These are phyloP conservation scores for Coelopa pilipes DNA, from an alignment of 2,888 invertebrate genomes.

Conservation along the genomic window DNA sequence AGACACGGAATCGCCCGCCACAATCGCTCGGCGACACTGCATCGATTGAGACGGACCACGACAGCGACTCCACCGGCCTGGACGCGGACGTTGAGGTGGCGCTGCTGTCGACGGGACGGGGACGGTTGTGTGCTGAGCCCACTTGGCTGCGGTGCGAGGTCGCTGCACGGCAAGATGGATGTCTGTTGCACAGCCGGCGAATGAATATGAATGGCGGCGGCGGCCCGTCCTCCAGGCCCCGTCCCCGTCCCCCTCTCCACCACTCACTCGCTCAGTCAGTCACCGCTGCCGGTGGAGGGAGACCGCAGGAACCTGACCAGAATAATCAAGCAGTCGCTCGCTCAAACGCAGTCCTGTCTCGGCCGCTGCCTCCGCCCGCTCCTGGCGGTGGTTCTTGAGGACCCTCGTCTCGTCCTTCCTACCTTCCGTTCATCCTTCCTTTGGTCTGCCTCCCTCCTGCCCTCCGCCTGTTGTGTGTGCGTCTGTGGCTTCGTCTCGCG, in stretches of 20 bases:
- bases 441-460: conserved; percentile 31
- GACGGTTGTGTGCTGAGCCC: no score
- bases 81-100: no score
- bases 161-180: background rate
- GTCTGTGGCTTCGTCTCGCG: conserved; percentile 36
- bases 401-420: conserved; percentile 31
- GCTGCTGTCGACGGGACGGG: no score
- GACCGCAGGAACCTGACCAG: conserved; percentile 37
- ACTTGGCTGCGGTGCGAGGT: no score
- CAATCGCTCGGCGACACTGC: conserved; percentile 20
- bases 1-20: background rate
- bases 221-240: conserved; percentile 8
- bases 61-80: background rate
- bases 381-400: conserved; percentile 16
- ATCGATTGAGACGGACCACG: conserved; percentile 28
- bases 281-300: background rate
- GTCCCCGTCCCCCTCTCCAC: background rate
- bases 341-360: conserved; percentile 18
- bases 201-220: conserved; percentile 28
- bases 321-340: conserved; percentile 37
- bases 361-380: conserved; percentile 24
- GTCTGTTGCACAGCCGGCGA: conserved; percentile 30
- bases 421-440: conserved; percentile 32
- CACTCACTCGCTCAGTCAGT: background rate
- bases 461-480: conserved; percentile 38